These are phyloP conservation scores for Chrysolina haemoptera DNA, from an alignment of 2,888 invertebrate species.

Conservation along the genomic window DNA sequence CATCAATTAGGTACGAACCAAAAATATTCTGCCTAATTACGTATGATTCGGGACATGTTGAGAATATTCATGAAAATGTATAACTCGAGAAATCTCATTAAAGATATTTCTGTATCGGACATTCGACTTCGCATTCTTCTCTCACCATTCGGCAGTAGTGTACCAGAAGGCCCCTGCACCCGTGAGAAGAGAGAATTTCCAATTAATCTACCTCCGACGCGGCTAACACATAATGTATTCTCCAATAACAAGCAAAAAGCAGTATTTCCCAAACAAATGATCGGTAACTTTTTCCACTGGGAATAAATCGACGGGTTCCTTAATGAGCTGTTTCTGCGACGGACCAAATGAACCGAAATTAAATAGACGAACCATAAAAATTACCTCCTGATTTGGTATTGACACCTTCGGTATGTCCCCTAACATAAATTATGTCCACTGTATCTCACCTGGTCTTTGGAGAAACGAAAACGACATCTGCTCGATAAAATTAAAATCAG, in stretches of 20 bases:
- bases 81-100: background rate
- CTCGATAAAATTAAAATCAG: no score
- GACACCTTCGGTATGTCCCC: constrained; percentile 44
- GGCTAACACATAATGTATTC: constrained; percentile 33
- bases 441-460: no score
- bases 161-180: background rate
- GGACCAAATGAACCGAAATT: constrained; percentile 39
- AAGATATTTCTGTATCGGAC: background rate
- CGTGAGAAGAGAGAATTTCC: constrained; percentile 28
- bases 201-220: constrained; percentile 29
- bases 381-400: constrained; percentile 46
- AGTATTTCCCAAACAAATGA: constrained; percentile 30
- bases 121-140: background rate
- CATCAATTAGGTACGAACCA: background rate
- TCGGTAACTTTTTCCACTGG: constrained; percentile 26
- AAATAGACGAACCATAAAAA: constrained; percentile 44
- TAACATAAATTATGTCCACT: background rate
- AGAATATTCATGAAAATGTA: background rate
- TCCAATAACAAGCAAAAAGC: constrained; percentile 39
- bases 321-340: constrained; percentile 43
- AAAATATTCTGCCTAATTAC: background rate
- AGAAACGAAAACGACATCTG: no score
- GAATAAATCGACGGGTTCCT: constrained; percentile 35
- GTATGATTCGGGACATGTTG: background rate
- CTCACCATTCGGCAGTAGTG: background rate